Evolutionary conservation across 2,113 vertebrate genomes (phyloP).

Genomic region (Percina caprodes): DNA sequence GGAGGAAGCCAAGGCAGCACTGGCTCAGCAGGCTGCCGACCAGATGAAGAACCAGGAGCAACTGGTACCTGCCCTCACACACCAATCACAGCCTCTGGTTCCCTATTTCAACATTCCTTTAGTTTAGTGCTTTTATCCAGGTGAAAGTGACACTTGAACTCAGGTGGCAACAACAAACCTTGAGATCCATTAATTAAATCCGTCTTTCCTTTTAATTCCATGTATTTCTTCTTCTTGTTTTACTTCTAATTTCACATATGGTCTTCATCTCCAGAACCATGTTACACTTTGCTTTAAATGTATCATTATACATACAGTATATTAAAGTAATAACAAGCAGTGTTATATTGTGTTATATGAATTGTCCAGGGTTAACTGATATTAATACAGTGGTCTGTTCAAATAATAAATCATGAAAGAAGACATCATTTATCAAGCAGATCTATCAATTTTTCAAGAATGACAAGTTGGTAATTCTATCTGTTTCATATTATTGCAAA

Average conservation of each 20-base stretch:
- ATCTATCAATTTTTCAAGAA: neutral
- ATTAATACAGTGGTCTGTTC: neutral
- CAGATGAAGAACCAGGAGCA: conserved; percentile 99
- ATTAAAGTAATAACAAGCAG: too few relatives aligned
- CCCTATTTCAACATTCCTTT: neutral
- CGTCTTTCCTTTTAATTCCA: neutral
- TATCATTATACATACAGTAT: too few relatives aligned
- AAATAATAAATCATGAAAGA: neutral
- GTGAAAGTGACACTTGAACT: neutral
- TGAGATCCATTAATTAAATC: neutral
- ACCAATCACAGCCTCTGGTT: neutral
- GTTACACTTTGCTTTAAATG: too few relatives aligned
- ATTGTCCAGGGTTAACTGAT: too few relatives aligned
- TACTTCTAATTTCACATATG: neutral
- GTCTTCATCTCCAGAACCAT: too few relatives aligned
- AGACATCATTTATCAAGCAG: neutral
- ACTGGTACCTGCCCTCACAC: conserved; percentile 80
- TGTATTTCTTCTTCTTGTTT: neutral
- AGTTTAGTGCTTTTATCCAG: neutral
- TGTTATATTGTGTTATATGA: too few relatives aligned
- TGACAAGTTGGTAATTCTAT: too few relatives aligned
- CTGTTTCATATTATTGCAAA: neutral
- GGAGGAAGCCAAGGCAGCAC: conserved; percentile 91
- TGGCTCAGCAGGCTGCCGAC: conserved; percentile 95
- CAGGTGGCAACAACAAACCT: neutral